Conservation (phyloP, 2,888 invertebrate genomes). For the Tetramorium bicarinatum region DNA sequence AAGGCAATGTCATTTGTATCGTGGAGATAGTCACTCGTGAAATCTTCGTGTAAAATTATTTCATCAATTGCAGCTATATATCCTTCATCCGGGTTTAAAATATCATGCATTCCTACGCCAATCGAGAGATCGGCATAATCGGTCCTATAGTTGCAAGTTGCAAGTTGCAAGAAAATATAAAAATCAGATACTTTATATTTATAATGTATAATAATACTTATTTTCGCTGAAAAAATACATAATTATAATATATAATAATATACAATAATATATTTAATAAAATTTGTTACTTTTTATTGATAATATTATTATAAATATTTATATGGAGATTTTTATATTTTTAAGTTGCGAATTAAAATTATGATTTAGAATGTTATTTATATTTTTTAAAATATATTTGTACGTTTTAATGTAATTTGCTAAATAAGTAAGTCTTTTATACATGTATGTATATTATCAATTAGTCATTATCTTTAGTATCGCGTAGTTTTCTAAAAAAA, state of each 20-base stretch:
- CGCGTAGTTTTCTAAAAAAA: neutral
- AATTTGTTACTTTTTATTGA: neutral
- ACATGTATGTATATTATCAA: neutral
- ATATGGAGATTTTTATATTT: neutral
- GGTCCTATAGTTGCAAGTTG: too few species aligned
- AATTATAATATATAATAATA: neutral
- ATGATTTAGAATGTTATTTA: neutral
- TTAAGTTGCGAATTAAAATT: neutral
- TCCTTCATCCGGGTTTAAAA: constrained; percentile 83
- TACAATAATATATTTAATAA: neutral
- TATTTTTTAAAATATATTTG: neutral
- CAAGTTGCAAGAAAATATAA: neutral
- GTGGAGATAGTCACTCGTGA: constrained; percentile 87
- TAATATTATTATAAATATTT: constrained; percentile 7
- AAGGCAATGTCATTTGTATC: constrained; percentile 89
- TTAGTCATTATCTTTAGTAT: neutral
- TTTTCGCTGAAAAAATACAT: neutral
- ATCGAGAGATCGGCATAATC: constrained; percentile 82
- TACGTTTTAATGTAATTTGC: neutral
- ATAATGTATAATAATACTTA: neutral
- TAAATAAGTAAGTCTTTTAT: neutral
- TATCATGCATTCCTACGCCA: constrained; percentile 87
- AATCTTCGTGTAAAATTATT: constrained; percentile 86
- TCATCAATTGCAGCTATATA: constrained; percentile 84
- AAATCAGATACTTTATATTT: constrained; percentile 6